phyloP scores from a whole-genome alignment of 2,113 vertebrate genomes.

The Lamprotornis superbus region DNA sequence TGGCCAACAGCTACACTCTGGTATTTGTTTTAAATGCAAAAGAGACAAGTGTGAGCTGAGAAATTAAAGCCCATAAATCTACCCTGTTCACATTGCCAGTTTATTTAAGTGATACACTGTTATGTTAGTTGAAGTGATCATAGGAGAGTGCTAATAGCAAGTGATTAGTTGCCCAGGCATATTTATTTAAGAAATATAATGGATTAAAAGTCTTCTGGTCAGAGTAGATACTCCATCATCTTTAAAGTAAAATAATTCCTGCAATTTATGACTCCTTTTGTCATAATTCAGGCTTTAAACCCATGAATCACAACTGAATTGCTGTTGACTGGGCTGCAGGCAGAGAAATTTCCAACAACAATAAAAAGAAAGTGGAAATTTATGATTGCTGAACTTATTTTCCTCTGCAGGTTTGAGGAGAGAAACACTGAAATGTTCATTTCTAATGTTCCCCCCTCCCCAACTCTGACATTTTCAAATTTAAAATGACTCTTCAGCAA shows the following conservation, averaged over 20 bases:
- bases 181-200: constrained; percentile 61
- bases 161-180: constrained; percentile 33
- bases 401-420: neutral
- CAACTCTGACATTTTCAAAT: neutral
- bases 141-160: constrained; percentile 46
- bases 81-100: neutral
- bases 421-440: neutral
- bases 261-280: constrained; percentile 50
- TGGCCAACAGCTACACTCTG: neutral
- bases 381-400: neutral
- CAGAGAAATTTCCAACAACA: neutral
- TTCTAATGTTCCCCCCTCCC: neutral
- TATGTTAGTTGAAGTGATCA: constrained; percentile 43
- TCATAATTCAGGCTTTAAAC: constrained; percentile 38
- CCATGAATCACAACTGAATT: constrained; percentile 1
- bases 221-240: constrained; percentile 39
- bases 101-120: constrained; percentile 51
- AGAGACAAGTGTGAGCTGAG: constrained; percentile 37
- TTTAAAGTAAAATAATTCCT: constrained; percentile 59
- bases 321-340: constrained; percentile 16
- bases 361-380: neutral
- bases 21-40: constrained; percentile 29
- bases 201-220: constrained; percentile 49
- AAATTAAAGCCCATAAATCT: constrained; percentile 38
- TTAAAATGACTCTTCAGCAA: neutral